Base-by-base conservation (phyloP, 1,140 invertebrate genomes). In the Eurosta solidaginis region DNA sequence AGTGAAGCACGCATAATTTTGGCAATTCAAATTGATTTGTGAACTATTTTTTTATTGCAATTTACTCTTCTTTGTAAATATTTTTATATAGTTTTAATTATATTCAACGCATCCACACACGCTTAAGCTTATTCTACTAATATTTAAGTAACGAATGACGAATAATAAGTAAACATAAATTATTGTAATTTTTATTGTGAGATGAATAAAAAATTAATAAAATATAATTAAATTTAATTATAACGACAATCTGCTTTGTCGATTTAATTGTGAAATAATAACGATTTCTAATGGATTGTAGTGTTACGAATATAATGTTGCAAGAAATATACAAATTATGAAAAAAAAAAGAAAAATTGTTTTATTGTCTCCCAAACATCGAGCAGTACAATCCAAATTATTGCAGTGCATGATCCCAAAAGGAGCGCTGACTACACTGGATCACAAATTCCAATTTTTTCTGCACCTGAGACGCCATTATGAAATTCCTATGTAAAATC, bases 281-380 rank as follows among this genome's bases (percentile, higher is more conserved):
- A 68, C 59, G 29, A 68, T 68, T 68, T 68, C 59, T 68, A 68
- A 68, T 68, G 40, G 40, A 68, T 68, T 68, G 59, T 68, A 68
- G 59, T 68, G 59, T 68, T 68, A 68, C 22, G 59, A 68, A 20
- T 68, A 68, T 33, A 68, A 68, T 68, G 59, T 68, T 68, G 33
- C 59, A 40, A 68, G n/a, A 25, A 59, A 40, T 20, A 52, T 22
- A 47, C n/a, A 47, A 17, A 47, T 47, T 47, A n/a, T 17, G n/a
- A 47, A 14, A 1, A n/a, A 1, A 12, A 17, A 47, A 47, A 47
- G 14, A 1, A n/a, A 1, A 12, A 17, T 47, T 3, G 45, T 47
- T 47, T 47, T 47, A 47, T 47, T 47, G n/a, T n/a, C n/a, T n/a
- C n/a, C n/a, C n/a, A n/a, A n/a, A n/a, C n/a, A n/a, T n/a, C n/a